Conservation (phyloP, 2,113 vertebrate genomes). For the Phyllostomus discolor region DNA sequence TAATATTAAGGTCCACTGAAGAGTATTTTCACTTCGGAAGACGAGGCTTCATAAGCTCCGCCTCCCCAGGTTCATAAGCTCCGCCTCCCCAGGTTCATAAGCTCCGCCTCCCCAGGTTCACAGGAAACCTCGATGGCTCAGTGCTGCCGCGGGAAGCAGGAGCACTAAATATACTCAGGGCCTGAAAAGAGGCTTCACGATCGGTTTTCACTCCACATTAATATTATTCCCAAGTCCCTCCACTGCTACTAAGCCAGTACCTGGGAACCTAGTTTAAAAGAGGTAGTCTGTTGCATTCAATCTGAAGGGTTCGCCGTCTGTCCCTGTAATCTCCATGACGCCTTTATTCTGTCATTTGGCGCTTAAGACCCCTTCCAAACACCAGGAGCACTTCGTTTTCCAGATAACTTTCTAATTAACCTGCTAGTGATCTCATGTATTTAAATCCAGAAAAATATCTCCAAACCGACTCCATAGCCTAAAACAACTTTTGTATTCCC, state of each 20-base stretch:
- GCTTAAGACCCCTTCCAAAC: conserved; percentile 68
- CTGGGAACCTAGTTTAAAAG: background rate
- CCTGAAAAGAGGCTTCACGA: background rate
- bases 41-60: background rate
- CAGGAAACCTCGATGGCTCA: background rate
- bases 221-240: background rate
- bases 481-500: conserved; percentile 46
- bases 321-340: conserved; percentile 56
- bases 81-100: too few species aligned
- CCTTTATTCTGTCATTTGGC: conserved; percentile 65
- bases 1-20: background rate
- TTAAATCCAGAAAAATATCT: conserved; percentile 60
- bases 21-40: background rate
- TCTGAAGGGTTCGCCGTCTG: background rate
- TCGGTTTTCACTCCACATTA: background rate
- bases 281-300: background rate
- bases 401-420: conserved; percentile 69
- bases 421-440: conserved; percentile 68
- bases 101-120: too few species aligned
- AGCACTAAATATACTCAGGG: background rate
- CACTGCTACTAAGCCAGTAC: background rate
- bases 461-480: conserved; percentile 36
- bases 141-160: background rate
- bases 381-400: conserved; percentile 64
- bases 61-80: background rate